Evolutionary conservation across 2,888 invertebrate species (phyloP).

Genomic region (Deilephila porcellus): DNA sequence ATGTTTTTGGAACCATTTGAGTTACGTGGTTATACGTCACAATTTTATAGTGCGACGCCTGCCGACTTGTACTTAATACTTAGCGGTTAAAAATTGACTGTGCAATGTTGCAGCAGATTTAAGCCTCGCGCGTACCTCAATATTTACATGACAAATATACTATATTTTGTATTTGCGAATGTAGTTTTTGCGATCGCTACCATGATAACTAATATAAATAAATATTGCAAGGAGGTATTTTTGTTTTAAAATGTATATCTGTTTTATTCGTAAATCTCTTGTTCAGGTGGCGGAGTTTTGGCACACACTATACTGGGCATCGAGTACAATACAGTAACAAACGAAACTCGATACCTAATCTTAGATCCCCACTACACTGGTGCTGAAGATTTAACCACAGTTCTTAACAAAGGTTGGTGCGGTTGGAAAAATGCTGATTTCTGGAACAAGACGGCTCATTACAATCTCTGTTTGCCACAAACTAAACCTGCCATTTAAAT

Average conservation of each 20-base stretch:
- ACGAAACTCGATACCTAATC: conserved; percentile 95
- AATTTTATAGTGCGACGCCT: no score
- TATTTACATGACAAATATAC: no score
- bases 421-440: conserved; percentile 98
- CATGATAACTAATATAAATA: no score
- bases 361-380: conserved; percentile 99
- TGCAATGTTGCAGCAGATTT: no score
- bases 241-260: neutral
- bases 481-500: conserved; percentile 70
- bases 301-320: conserved; percentile 99
- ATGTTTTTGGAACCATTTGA: no score
- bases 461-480: conserved; percentile 97
- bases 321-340: conserved; percentile 91
- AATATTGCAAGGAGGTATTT: no score
- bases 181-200: no score
- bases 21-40: no score
- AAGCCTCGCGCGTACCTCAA: no score
- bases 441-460: conserved; percentile 97
- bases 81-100: no score
- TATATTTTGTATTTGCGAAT: no score
- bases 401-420: conserved; percentile 96
- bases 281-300: conserved; percentile 95
- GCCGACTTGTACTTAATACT: no score
- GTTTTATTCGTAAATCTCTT: neutral
- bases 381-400: conserved; percentile 89